These are phyloP conservation scores for Nanorana parkeri DNA, from an alignment of 2,113 vertebrate genomes.

Conservation along the genomic window DNA sequence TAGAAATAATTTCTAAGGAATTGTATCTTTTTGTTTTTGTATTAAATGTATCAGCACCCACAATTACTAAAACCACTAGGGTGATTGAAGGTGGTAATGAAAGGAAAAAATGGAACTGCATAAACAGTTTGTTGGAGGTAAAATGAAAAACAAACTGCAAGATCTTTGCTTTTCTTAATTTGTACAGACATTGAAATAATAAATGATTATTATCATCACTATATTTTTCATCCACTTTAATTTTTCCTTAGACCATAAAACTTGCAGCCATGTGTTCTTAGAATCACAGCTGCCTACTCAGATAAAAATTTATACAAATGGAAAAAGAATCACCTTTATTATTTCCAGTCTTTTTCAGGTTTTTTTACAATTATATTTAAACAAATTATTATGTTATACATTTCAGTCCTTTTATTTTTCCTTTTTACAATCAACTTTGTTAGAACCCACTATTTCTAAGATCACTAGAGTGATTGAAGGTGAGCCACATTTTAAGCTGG, in stretches of 20 bases:
- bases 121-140: conserved; percentile 76
- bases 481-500: conserved; percentile 69
- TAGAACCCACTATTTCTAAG: conserved; percentile 74
- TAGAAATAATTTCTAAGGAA: too few species aligned
- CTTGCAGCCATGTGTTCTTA: neutral
- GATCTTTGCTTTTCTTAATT: conserved; percentile 18
- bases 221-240: neutral
- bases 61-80: conserved; percentile 73
- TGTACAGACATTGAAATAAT: neutral
- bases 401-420: neutral
- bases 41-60: conserved; percentile 68
- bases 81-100: conserved; percentile 77
- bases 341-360: too few species aligned
- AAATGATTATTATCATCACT: neutral
- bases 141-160: conserved; percentile 29
- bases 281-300: neutral
- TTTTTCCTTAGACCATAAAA: neutral
- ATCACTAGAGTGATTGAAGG: conserved; percentile 77
- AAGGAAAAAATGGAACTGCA: conserved; percentile 74
- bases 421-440: conserved; percentile 56
- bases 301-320: neutral
- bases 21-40: neutral
- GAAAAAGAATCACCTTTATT: too few species aligned
- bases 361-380: neutral
- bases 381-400: neutral